Evolutionary conservation across 2,797 vertebrate species (phyloP).

Genomic region (Chanos chanos): DNA sequence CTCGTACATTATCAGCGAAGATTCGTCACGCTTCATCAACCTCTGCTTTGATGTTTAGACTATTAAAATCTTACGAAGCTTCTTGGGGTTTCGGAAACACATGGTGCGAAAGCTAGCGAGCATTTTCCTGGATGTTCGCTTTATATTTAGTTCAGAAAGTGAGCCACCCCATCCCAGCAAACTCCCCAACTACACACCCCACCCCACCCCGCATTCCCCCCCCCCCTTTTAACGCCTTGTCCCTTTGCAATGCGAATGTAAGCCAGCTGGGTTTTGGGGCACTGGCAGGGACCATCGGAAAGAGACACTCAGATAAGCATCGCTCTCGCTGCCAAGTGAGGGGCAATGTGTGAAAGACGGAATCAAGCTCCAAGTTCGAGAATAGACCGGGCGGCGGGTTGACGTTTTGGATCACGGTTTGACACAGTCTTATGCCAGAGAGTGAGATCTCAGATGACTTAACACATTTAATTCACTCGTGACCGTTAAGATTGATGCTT

Average conservation of each 20-base stretch:
- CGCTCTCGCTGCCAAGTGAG: slow-evolving; percentile 30
- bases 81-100: slow-evolving; percentile 18
- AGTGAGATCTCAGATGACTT: slow-evolving; percentile 15
- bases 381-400: not conserved
- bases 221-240: slow-evolving; percentile 54
- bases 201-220: slow-evolving; percentile 21
- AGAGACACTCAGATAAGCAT: slow-evolving; percentile 53
- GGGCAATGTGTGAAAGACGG: slow-evolving; percentile 34
- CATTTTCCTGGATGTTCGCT: slow-evolving; percentile 15
- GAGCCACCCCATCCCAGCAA: slow-evolving; percentile 49
- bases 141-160: slow-evolving; percentile 70
- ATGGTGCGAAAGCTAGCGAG: not conserved
- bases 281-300: slow-evolving; percentile 62
- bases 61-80: slow-evolving; percentile 11
- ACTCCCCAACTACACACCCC: not conserved
- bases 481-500: not conserved
- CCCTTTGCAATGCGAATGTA: slow-evolving; percentile 45
- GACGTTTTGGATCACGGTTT: slow-evolving; percentile 19
- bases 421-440: slow-evolving; percentile 15
- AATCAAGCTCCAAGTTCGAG: slow-evolving; percentile 18
- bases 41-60: slow-evolving; percentile 16
- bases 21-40: slow-evolving; percentile 10
- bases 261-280: slow-evolving; percentile 65
- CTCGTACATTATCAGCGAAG: slow-evolving; percentile 15
- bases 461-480: slow-evolving; percentile 17